Base-by-base conservation (phyloP, 2,888 invertebrate genomes). In the Dynastes hyllus region DNA sequence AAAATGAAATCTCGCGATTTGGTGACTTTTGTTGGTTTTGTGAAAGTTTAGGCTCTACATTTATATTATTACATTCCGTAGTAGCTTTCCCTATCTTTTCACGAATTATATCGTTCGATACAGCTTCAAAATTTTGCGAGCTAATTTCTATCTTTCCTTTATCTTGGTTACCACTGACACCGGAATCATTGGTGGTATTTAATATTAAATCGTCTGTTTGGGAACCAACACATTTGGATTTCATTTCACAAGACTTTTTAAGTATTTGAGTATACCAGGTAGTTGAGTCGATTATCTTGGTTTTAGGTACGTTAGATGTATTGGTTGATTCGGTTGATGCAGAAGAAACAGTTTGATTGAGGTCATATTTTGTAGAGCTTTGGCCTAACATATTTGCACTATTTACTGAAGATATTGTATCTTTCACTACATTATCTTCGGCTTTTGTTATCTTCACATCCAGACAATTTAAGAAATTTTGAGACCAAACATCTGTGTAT, bases 301-400 rank as follows among this genome's bases (percentile, higher is more conserved):
- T 45, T 61, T 75, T 40, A 27, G 45, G 40, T 13, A 8, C 27
- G 16, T 4, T 22, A 45, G 22, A 22, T 27, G n/a, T 29, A 6
- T 16, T 61, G 1, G 50, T 75, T 2, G 61, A 27, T 9, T n/a
- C 61, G 2, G 61, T 45, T 3, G 61, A 61, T 75, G 40, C n/a
- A 32, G 61, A 75, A 6, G 61, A 61, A 75, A 61, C 27, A 27
- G 58, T 75, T 61, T 75, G 73, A 61, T 75, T 61, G 27, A 63
- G 61, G 27, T 75, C 73, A 27, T 45, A 22, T 16, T 61, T 58
- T 58, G 16, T 58, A 22, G 13, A 11, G 1, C 50, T 61, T 75
- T 29, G 50, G n/a, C 2, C 40, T 6, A 40, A n/a, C 2, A 6
- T 45, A 66, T 45, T 22, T 55, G 11, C 6, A 11, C 3, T 27